phyloP scores from a whole-genome alignment of 1,140 invertebrate genomes.

The Panagrolaimus sp. region DNA sequence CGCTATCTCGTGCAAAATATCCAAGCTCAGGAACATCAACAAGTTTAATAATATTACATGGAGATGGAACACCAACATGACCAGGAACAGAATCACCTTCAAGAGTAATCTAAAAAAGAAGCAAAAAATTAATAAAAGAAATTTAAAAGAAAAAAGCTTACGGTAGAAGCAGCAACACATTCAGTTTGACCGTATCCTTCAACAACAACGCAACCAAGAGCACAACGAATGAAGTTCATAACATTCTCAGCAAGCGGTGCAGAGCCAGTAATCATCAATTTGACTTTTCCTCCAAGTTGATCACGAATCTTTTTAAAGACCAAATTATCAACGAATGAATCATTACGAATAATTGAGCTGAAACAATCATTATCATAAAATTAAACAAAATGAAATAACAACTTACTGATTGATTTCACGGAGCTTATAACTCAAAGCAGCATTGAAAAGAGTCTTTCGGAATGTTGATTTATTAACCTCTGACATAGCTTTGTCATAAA shows the following conservation, averaged over 20 bases:
- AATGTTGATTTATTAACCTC: conserved; percentile 15
- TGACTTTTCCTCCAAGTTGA: conserved; percentile 76
- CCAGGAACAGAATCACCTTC: conserved; percentile 61
- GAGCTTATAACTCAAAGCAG: background rate
- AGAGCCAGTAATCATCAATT: conserved; percentile 38
- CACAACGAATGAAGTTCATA: conserved; percentile 83
- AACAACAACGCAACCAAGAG: conserved; percentile 75
- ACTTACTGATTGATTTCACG: conserved; percentile 17
- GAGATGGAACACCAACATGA: conserved; percentile 86
- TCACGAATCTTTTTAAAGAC: conserved; percentile 46
- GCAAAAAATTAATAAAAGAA: conserved; percentile 13
- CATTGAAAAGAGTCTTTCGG: conserved; percentile 13
- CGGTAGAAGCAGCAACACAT: conserved; percentile 79
- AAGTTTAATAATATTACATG: conserved; percentile 84
- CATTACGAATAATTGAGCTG: conserved; percentile 32
- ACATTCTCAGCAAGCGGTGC: conserved; percentile 72
- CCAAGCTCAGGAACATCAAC: conserved; percentile 96
- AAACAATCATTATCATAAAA: conserved; percentile 18
- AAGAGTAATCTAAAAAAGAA: conserved; percentile 6
- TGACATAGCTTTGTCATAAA: conserved; percentile 72
- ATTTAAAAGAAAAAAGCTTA: conserved; percentile 79
- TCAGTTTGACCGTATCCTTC: conserved; percentile 89
- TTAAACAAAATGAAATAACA: background rate
- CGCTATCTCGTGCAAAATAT: conserved; percentile 70
- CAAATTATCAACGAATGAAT: conserved; percentile 41